Percentiles rank a stretch among this genome's conserved stretches.
These are phyloP conservation scores for Setipinna tenuifilis DNA, from an alignment of 2,797 vertebrate genomes.

Conservation along the genomic window DNA sequence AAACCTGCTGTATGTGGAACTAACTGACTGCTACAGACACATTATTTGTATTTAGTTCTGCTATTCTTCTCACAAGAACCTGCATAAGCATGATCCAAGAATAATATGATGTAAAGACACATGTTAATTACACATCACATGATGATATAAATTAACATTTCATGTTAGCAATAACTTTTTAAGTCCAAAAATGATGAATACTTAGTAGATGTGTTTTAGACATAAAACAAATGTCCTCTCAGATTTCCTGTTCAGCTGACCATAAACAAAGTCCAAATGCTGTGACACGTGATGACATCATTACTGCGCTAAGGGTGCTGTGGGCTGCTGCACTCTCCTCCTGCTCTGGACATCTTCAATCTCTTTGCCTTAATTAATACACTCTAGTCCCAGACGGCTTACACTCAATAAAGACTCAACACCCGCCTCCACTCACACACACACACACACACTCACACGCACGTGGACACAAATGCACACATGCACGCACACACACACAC, in stretches of 20 bases:
- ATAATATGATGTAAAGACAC: background rate
- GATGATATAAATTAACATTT: background rate
- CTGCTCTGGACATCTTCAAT: background rate
- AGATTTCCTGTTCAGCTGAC: background rate
- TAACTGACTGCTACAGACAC: too few relatives aligned
- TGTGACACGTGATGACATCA: background rate
- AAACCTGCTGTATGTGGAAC: background rate
- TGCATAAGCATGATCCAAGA: background rate
- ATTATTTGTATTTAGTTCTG: too few relatives aligned
- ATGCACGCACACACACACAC: too few relatives aligned
- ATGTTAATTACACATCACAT: background rate
- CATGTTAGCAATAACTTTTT: too few relatives aligned
- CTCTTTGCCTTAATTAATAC: constrained; percentile 2
- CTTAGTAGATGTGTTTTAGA: background rate
- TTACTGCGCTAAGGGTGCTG: background rate
- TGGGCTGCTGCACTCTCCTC: background rate
- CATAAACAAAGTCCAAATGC: background rate
- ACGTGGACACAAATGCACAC: background rate
- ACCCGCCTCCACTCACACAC: background rate
- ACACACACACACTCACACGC: background rate
- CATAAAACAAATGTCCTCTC: background rate
- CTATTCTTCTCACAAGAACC: too few relatives aligned
- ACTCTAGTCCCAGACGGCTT: background rate
- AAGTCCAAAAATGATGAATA: background rate
- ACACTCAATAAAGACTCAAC: background rate